Evolutionary conservation across 2,888 invertebrate genomes (phyloP), one percentile per base, ranked within the genome.

Genomic region (Lacanobia oleracea): DNA sequence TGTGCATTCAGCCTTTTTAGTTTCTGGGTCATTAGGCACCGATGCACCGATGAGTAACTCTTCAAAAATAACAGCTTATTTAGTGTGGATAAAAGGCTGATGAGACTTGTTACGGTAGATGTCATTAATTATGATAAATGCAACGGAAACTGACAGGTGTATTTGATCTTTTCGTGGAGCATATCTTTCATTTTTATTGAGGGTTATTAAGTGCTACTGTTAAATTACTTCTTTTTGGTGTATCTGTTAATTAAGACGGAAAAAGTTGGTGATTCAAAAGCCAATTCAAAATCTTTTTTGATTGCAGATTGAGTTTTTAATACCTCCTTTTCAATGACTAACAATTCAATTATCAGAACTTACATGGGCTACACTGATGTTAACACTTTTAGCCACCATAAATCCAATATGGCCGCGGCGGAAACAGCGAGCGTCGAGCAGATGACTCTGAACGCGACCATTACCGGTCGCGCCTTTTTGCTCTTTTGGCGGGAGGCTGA

Each of bases 381-480:
- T 33, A 69, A 80, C 81, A 80, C 76, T 84, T 84, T 81, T 84
- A 83, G 67, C 74, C 72, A 64, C 78, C 75, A 87, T 88, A 85
- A 88, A 89, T 89, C 78, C 88, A 92, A 92, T 81, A 92, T 90
- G 90, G 89, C 88, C 86, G 87, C 82, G 90, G 86, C 93, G 94
- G 94, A 93, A 92, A 90, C 85, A 81, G 78, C 83, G 82, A 70
- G 79, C 84, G 73, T 78, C 57, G 77, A 85, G 73, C 86, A 86
- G 82, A 88, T 82, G 84, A 84, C 79, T 83, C 79, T 78, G 87
- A 87, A 85, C 81, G 85, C 85, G 83, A 86, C 88, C 92, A 91
- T 92, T 91, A 91, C 91, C 90, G 91, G 89, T 88, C 87, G 72
- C 81, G 87, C 80, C 89, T 90, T 92, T 92, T 93, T 92, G 85